Evolutionary conservation across 2,797 vertebrate genomes (phyloP), one percentile per base, ranked within the genome.

Genomic region (Crenichthys baileyi): DNA sequence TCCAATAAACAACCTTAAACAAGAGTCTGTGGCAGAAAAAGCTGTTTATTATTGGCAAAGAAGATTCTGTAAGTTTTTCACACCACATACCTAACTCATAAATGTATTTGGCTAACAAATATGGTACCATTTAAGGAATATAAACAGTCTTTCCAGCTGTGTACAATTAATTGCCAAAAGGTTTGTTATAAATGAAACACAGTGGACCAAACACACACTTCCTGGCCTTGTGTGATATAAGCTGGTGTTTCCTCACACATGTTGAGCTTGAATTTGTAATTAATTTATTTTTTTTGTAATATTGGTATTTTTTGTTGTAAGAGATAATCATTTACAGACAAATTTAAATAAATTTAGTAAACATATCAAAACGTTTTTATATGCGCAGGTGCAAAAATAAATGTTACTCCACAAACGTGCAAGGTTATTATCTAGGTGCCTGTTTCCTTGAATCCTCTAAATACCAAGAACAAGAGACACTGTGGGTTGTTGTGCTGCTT

Each of bases 401-500:
- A 22, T 24, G 9, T 67, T 41, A 5, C 11, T 67, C 39, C 5
- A 24, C 39, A 67, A 6, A 13, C 3, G 20, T 12, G 7, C 36
- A 65, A 44, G 26, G 41, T 39, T 50, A 26, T 26, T 56, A 39
- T 70, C 70, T 26, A 50, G 39, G 72, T 63, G 65, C 70, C 68
- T n/a, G 2, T 55, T 68, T 44, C 22, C 71, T 73, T 60, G 44
- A 82, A 75, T 78, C 51, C 29, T 74, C 50, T 41, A 6, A 79
- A 77, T 63, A 75, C 46, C 51, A 73, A 50, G 53, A 48, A 68
- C 80, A 75, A 58, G 24, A 20, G 55, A 5, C 51, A 67, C 70
- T 75, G 68, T 53, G 65, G 60, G 50, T 55, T 72, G 72, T 41
- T 58, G 39, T 81, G 78, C 75, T 73, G 73, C 74, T 74, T 70